phyloP scores from a whole-genome alignment of 2,797 vertebrate genomes.

The Coccyzus lansbergi region DNA sequence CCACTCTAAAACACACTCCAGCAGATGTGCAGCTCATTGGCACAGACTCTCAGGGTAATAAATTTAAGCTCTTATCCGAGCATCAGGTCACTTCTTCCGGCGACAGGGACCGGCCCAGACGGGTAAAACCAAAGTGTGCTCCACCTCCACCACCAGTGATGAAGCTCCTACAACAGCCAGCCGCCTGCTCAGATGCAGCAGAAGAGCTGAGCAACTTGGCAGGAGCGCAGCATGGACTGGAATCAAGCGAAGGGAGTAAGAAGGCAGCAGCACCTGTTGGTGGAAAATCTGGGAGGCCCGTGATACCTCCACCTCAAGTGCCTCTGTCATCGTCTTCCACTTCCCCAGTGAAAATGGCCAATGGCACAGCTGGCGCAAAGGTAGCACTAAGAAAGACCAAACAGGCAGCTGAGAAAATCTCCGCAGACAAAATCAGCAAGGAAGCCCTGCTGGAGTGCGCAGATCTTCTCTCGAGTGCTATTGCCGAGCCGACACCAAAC shows the following conservation, averaged over 20 bases:
- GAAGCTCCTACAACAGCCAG: conserved; percentile 85
- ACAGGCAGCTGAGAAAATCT: conserved; percentile 87
- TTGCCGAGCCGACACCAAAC: conserved; percentile 88
- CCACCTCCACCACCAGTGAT: conserved; percentile 93
- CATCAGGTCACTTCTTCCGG: conserved; percentile 84
- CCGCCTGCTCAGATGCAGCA: conserved; percentile 70
- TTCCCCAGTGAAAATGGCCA: conserved; percentile 89
- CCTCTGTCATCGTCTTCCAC: conserved; percentile 78
- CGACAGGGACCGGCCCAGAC: conserved; percentile 91
- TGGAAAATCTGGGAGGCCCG: conserved; percentile 84
- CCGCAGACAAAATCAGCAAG: conserved; percentile 91
- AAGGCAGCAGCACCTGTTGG: conserved; percentile 69
- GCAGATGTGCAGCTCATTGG: conserved; percentile 93
- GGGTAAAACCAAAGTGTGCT: conserved; percentile 97
- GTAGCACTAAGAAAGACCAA: conserved; percentile 89
- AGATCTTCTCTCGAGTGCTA: conserved; percentile 87
- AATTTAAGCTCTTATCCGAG: conserved; percentile 97
- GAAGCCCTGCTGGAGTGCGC: conserved; percentile 94
- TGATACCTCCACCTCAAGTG: conserved; percentile 83
- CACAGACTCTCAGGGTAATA: conserved; percentile 99
- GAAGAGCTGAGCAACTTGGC: conserved; percentile 75
- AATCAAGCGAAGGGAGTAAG: conserved; percentile 86
- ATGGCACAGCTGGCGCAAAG: conserved; percentile 87
- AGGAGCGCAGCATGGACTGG: conserved; percentile 64
- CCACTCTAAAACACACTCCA: conserved; percentile 93